Conservation (phyloP, 2,888 invertebrate species). For the Eristalis arbustorum region DNA sequence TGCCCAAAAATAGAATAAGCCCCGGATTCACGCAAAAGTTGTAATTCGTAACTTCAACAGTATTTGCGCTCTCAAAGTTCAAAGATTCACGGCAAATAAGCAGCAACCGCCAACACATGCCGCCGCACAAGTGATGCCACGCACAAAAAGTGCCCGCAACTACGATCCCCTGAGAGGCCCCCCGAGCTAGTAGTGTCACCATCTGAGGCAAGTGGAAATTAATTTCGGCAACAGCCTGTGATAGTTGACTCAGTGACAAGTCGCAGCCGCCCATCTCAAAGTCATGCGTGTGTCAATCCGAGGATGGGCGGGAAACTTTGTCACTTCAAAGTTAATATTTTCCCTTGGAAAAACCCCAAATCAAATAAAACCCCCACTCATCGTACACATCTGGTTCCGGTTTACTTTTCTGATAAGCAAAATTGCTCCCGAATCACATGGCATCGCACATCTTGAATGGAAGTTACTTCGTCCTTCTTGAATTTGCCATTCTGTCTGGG, state of each 20-base stretch:
- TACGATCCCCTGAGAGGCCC: neutral
- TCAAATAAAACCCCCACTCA: conserved; percentile 52
- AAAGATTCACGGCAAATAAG: neutral
- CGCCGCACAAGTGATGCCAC: neutral
- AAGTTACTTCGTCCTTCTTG: conserved; percentile 31
- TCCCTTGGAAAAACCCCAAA: conserved; percentile 52
- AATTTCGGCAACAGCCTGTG: conserved; percentile 26
- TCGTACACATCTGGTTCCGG: conserved; percentile 59
- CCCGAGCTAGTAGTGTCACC: neutral
- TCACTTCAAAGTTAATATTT: conserved; percentile 56
- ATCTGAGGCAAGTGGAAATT: conserved; percentile 1
- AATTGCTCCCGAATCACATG: neutral
- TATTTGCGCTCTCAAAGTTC: neutral
- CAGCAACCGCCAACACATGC: neutral
- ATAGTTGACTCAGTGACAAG: conserved; percentile 37
- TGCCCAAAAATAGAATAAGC: neutral
- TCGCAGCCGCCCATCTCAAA: neutral
- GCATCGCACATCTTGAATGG: conserved; percentile 1
- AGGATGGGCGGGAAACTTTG: conserved; percentile 23
- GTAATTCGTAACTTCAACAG: neutral
- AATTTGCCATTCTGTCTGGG: conserved; percentile 11
- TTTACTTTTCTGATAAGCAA: conserved; percentile 60
- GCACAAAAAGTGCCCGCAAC: neutral
- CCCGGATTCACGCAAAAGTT: neutral
- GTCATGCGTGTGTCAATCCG: conserved; percentile 33